Base-by-base conservation (phyloP, 2,113 vertebrate genomes). In the Oceanites oceanicus region DNA sequence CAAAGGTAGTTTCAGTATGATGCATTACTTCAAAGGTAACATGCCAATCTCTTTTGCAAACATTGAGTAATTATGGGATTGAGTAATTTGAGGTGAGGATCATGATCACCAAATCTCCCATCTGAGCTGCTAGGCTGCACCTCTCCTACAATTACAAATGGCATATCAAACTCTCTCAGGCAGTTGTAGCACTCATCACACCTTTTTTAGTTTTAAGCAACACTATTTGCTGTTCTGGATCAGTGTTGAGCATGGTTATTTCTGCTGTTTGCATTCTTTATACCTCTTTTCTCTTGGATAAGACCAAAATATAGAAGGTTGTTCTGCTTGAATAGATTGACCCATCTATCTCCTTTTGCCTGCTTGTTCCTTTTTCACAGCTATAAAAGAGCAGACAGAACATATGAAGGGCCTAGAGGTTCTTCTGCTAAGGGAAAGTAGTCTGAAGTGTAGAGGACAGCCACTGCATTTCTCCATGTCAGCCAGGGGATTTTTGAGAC, bases 1-100 rank as follows among this genome's bases (percentile, higher is more conserved):
- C 76, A 53, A 65, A 81, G 70, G 81, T 71, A 92, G 92, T 97
- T 97, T 97, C 96, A 90, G 86, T 92, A 49, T 95, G 90, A 90
- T 85, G 53, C 84, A 72, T 89, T 78, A 82, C 86, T 97, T 96
- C 88, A 89, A 88, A 96, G 86, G 61, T 94, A 95, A 70, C 82
- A 78, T 92, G 68, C 88, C 88, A 72, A 62, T 92, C 63, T 90
- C 90, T 86, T 91, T 86, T 96, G 93, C 93, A 97, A 96, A 68
- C 79, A 53, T 23, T 63, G 78, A 81, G 63, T 95, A 95, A 95
- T 92, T 81, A 38, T 2, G 30, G 45, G 85, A 83, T 81, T 94
- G 92, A 90, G 92, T 93, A 97, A 96, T 93, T 29, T 29, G 75
- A 88, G 86, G 50, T 80, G 42, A 92, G 63, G 71, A 88, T 72